These are phyloP conservation scores for Sphaerophoria taeniata DNA, from an alignment of 2,888 invertebrate species.

Conservation along the genomic window DNA sequence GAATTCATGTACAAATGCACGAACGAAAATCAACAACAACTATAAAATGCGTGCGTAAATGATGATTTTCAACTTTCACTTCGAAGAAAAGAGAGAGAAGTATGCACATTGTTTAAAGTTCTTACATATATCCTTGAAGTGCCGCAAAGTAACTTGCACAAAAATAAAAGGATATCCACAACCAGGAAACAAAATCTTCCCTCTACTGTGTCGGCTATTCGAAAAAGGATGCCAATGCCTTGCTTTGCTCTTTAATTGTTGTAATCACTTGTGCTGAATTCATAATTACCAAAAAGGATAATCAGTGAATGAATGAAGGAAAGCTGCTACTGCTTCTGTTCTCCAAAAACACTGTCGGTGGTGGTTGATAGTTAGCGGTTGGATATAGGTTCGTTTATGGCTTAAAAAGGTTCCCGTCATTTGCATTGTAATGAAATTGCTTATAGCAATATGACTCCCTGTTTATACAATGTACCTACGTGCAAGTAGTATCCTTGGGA, in stretches of 20 bases:
- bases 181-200: constrained; percentile 18
- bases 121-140: constrained; percentile 11
- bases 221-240: constrained; percentile 34
- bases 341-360: neutral
- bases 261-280: constrained; percentile 60
- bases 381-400: constrained; percentile 37
- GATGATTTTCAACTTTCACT: constrained; percentile 51
- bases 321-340: constrained; percentile 45
- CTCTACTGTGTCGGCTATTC: neutral
- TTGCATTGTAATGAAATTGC: constrained; percentile 60
- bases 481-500: constrained; percentile 50
- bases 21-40: constrained; percentile 31
- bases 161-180: neutral
- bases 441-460: constrained; percentile 18
- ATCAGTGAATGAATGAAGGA: constrained; percentile 51
- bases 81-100: neutral
- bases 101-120: constrained; percentile 1
- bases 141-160: neutral
- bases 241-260: constrained; percentile 47
- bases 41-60: constrained; percentile 50
- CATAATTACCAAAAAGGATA: constrained; percentile 60
- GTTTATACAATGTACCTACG: constrained; percentile 4
- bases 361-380: constrained; percentile 60
- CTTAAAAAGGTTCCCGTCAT: constrained; percentile 46
- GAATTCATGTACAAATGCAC: neutral